Evolutionary conservation across 2,113 vertebrate species (phyloP), one percentile per base, ranked within the genome.

Genomic region (Meriones unguiculatus): DNA sequence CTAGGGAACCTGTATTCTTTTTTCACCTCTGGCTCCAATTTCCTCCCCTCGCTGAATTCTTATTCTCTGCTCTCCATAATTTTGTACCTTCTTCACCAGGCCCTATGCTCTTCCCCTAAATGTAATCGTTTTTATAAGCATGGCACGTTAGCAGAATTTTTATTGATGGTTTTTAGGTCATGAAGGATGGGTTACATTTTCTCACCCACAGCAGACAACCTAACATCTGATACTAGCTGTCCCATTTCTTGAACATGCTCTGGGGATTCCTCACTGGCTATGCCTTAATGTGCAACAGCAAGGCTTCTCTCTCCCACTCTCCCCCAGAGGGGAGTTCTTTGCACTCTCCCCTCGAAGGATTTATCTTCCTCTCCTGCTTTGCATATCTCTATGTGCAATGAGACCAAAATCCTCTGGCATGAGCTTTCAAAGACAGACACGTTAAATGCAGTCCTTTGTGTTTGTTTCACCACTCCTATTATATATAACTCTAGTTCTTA

Each of bases 91-190:
- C 62, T 92, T 50, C n/a, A 0, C 90, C 89, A 76, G 65, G 50
- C 38, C 38, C 70, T 69, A 15, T 72, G 77, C 70, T 91, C 78
- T 82, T 64, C 20, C 0, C 87, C 89, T 80, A 24, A 95, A 93
- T 93, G 96, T 80, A 76, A 93, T 95, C 89, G 87, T 90, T 93
- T 94, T 90, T 72, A 93, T 80, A 81, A 92, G 90, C 59, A 0
- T 1, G 24, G 67, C 25, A 77, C 0, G 7, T 88, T 88, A 89
- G 94, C 92, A 64, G 90, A 78, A 96, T 93, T 86, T 85, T 95
- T 96, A 90, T 22, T 41, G 91, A 91, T 28, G 41, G 52, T 96
- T 97, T 96, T 94, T 95, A 97, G 97, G 97, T 95, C 96, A 95
- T 15, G 77, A 89, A 82, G 95, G 62, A 81, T 69, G 92, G 67